phyloP scores from a whole-genome alignment of 2,113 vertebrate genomes.

The Brachyistius frenatus region DNA sequence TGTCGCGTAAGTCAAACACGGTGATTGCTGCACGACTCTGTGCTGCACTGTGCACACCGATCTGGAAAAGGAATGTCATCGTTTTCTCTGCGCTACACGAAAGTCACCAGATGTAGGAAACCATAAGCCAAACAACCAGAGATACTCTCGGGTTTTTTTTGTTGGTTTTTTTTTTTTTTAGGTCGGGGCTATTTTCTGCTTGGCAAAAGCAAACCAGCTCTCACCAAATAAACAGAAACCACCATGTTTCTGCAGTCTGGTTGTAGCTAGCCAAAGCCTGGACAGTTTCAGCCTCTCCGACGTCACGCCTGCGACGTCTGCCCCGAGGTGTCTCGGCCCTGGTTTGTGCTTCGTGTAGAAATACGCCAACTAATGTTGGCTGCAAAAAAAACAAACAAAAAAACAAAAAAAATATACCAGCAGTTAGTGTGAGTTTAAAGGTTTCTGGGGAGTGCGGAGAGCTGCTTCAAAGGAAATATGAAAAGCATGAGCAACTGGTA shows the following conservation, averaged over 20 bases:
- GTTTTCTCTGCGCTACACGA: conserved; percentile 15
- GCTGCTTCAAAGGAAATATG: background rate
- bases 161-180: conserved; percentile 51
- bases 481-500: background rate
- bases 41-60: conserved; percentile 40
- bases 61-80: conserved; percentile 48
- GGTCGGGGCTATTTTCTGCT: conserved; percentile 70
- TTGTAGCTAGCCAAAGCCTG: conserved; percentile 38
- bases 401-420: too few relatives aligned
- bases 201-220: conserved; percentile 65
- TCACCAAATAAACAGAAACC: conserved; percentile 67
- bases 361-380: conserved; percentile 1
- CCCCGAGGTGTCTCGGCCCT: conserved; percentile 21
- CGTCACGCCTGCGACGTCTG: conserved; percentile 28
- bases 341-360: conserved; percentile 3
- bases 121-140: conserved; percentile 72
- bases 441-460: background rate
- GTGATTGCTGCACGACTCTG: conserved; percentile 57
- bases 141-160: conserved; percentile 31
- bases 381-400: background rate
- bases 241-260: conserved; percentile 43
- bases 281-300: conserved; percentile 35
- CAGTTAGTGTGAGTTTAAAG: background rate
- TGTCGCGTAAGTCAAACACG: conserved; percentile 37
- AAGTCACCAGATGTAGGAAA: conserved; percentile 65